These are phyloP conservation scores for Cryptoprocta ferox DNA, from an alignment of 2,797 vertebrate species.

Conservation along the genomic window DNA sequence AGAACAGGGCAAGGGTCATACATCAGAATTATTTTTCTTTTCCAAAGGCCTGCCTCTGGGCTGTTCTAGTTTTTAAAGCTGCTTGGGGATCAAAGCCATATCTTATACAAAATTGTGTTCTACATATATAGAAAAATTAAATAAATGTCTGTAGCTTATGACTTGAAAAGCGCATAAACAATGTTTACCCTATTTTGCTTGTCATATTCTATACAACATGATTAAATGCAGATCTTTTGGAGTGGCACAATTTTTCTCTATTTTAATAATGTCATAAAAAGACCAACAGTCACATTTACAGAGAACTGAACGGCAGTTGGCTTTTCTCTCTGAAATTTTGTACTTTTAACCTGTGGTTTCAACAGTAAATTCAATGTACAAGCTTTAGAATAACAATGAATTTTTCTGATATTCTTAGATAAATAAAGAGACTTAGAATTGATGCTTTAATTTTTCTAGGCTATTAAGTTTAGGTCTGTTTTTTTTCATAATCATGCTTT, in stretches of 20 bases:
- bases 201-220: not conserved
- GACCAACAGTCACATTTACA: not conserved
- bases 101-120: not conserved
- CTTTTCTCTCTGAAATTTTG: not conserved
- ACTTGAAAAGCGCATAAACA: not conserved
- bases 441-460: conserved; percentile 28
- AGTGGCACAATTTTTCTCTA: not conserved
- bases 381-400: not conserved
- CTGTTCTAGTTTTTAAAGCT: not conserved
- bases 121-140: not conserved
- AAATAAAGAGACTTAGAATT: conserved; percentile 14
- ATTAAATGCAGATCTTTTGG: not conserved
- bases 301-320: not conserved
- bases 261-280: not conserved
- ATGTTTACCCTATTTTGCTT: not conserved
- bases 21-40: not conserved
- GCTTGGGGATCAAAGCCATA: not conserved
- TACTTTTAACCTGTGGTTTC: not conserved
- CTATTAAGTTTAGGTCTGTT: not conserved
- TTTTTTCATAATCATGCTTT: not conserved
- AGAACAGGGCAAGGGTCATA: not conserved
- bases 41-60: not conserved
- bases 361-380: not conserved
- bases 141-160: not conserved
- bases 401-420: not conserved